phyloP scores from a whole-genome alignment of 2,113 vertebrate species.

The Ivindomyrus marchei region DNA sequence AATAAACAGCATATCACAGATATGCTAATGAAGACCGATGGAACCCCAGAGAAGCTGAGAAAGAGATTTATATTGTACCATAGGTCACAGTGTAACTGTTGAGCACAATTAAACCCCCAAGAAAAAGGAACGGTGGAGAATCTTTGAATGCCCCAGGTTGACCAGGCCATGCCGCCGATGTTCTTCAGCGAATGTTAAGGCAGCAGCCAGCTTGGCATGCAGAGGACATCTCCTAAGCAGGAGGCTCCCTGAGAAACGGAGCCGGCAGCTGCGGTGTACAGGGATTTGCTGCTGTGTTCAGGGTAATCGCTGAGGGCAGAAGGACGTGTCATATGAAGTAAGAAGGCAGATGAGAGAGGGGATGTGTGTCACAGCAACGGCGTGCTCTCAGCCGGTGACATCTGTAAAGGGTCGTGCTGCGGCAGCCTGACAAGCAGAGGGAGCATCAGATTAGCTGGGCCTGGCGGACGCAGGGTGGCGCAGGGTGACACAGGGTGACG shows the following conservation, averaged over 20 bases:
- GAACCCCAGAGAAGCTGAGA: slow-evolving; percentile 29
- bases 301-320: not conserved
- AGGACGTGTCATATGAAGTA: not conserved
- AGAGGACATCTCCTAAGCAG: slow-evolving; percentile 28
- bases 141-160: slow-evolving; percentile 44
- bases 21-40: slow-evolving; percentile 61
- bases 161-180: slow-evolving; percentile 17
- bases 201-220: slow-evolving; percentile 28
- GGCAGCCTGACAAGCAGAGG: not conserved
- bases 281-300: not conserved
- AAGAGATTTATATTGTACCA: slow-evolving; percentile 44
- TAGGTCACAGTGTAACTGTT: slow-evolving; percentile 54
- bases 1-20: slow-evolving; percentile 49
- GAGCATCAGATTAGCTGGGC: not conserved
- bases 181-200: slow-evolving; percentile 45
- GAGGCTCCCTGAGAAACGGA: not conserved
- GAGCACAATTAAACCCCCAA: slow-evolving; percentile 43
- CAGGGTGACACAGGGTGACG: not conserved
- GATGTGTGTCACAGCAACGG: not conserved
- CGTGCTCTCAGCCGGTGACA: not conserved
- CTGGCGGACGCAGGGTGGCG: not conserved
- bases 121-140: slow-evolving; percentile 48
- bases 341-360: not conserved
- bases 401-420: not conserved
- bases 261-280: too few relatives aligned